Evolutionary conservation across 2,888 invertebrate species (phyloP).

Genomic region (Lordiphosa andalusiaca): DNA sequence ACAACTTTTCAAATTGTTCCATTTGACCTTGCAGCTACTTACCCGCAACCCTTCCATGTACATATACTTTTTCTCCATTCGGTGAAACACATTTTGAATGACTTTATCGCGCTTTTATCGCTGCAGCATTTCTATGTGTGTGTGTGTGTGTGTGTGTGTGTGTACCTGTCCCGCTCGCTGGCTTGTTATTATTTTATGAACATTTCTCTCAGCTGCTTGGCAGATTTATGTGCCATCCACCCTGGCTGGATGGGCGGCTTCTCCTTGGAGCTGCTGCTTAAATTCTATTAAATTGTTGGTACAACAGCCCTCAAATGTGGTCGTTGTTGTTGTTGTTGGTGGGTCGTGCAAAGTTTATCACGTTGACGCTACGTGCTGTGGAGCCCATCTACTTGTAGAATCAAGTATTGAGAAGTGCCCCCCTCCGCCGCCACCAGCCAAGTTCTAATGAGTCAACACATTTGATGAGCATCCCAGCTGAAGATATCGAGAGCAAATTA

Average conservation of each 20-base stretch:
- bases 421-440: not conserved
- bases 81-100: slow-evolving; percentile 58
- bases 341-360: slow-evolving; percentile 53
- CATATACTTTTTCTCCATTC: not conserved
- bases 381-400: not conserved
- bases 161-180: slow-evolving; percentile 16
- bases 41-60: not conserved
- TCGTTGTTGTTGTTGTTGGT: slow-evolving; percentile 1
- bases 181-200: slow-evolving; percentile 54
- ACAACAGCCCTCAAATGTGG: slow-evolving; percentile 23
- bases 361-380: slow-evolving; percentile 53
- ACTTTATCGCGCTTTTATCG: slow-evolving; percentile 65
- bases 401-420: slow-evolving; percentile 18
- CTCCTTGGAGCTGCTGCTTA: slow-evolving; percentile 53
- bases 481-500: too few species aligned
- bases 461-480: slow-evolving; percentile 2
- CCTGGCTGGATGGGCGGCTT: not conserved
- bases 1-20: slow-evolving; percentile 1
- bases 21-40: not conserved
- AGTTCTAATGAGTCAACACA: slow-evolving; percentile 49
- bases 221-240: slow-evolving; percentile 54
- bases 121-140: slow-evolving; percentile 53
- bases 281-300: slow-evolving; percentile 63
- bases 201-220: slow-evolving; percentile 44
- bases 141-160: slow-evolving; percentile 37